These are phyloP conservation scores for Hypocryptadius cinnamomeus DNA, from an alignment of 2,113 vertebrate species.

Conservation along the genomic window DNA sequence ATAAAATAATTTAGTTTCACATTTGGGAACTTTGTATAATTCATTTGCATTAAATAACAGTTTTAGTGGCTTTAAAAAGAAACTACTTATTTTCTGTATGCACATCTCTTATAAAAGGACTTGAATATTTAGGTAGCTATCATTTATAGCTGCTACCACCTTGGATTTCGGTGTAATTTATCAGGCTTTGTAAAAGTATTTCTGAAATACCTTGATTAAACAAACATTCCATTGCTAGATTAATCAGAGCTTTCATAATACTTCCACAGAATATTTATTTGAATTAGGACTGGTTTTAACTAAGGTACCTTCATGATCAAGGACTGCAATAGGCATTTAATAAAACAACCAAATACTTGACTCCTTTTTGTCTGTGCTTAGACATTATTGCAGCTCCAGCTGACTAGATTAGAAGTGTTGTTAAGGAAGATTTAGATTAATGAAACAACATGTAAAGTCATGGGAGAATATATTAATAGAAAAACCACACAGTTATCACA, in stretches of 20 bases:
- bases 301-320: not conserved
- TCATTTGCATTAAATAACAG: slow-evolving; percentile 26
- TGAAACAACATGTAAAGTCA: not conserved
- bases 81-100: not conserved
- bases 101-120: not conserved
- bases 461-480: not conserved
- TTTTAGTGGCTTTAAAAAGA: slow-evolving; percentile 24
- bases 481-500: not conserved
- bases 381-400: not conserved
- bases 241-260: slow-evolving; percentile 5
- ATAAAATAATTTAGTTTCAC: slow-evolving; percentile 27
- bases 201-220: slow-evolving; percentile 22
- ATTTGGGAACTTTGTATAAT: not conserved
- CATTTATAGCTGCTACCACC: not conserved
- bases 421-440: not conserved
- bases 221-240: slow-evolving; percentile 5
- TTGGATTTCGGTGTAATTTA: slow-evolving; percentile 10
- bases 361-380: not conserved
- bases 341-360: not conserved
- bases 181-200: not conserved
- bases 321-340: not conserved
- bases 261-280: not conserved
- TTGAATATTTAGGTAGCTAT: slow-evolving; percentile 29
- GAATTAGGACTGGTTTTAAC: not conserved
- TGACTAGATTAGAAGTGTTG: not conserved